Conservation (phyloP, 1,140 invertebrate species). For the Rhizoglyphus robini region DNA sequence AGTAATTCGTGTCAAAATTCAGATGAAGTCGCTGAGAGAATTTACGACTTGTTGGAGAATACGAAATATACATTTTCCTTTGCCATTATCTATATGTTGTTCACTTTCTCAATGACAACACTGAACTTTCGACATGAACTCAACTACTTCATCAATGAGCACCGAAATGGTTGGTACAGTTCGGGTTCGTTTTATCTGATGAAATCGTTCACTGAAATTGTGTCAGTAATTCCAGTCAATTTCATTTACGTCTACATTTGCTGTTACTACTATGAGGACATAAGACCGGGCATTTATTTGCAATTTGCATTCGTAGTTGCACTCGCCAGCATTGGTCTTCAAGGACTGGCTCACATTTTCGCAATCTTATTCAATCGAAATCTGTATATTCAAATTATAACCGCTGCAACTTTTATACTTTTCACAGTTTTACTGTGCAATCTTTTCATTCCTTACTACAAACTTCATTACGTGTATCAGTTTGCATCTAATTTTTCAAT, state of each 20-base stretch:
- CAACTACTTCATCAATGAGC: constrained; percentile 9
- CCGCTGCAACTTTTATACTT: neutral
- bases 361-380: neutral
- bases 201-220: neutral
- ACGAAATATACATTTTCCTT: constrained; percentile 1
- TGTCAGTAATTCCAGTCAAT: neutral
- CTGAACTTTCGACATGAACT: neutral
- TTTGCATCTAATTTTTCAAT: constrained; percentile 4
- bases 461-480: constrained; percentile 6
- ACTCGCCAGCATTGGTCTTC: neutral
- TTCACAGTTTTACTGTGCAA: neutral
- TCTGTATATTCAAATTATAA: neutral
- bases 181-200: neutral
- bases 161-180: constrained; percentile 19
- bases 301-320: neutral
- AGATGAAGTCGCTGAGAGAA: neutral
- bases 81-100: neutral
- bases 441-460: neutral
- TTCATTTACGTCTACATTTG: neutral
- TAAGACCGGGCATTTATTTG: neutral
- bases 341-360: neutral
- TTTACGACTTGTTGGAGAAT: neutral
- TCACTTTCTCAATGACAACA: neutral
- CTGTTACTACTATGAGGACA: neutral
- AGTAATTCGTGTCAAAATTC: neutral